A percentile compares a stretch with the other conserved stretches of the same genome.
Conservation (phyloP, 1,140 invertebrate genomes). For the Lethrus apterus region DNA sequence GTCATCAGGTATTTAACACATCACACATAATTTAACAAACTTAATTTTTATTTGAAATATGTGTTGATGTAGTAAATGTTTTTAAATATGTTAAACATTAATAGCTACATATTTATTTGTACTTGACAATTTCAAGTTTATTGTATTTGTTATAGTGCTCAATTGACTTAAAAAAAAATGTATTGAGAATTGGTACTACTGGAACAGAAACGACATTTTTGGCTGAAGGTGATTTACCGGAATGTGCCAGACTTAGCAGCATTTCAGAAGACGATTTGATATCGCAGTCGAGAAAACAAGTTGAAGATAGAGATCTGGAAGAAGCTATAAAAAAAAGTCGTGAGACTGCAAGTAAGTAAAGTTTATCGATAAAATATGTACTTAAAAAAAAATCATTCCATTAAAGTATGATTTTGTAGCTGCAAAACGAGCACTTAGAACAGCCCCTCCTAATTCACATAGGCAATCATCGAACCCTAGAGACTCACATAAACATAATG, state of each 20-base stretch:
- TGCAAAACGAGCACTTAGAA: no score
- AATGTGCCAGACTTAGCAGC: constrained; percentile 36
- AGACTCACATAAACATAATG: no score
- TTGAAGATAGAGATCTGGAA: constrained; percentile 57
- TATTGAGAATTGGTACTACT: constrained; percentile 90
- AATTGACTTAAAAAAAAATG: constrained; percentile 87
- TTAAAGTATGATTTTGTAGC: no score
- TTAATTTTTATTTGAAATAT: no score
- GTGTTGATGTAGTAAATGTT: no score
- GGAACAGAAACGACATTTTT: constrained; percentile 88
- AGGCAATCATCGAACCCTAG: no score
- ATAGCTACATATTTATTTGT: no score
- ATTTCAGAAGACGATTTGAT: constrained; percentile 34
- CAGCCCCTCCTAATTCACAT: no score
- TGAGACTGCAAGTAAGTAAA: constrained; percentile 26
- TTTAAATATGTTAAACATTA: no score
- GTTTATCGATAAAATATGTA: no score
- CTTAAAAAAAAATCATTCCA: no score
- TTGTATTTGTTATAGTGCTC: constrained; percentile 58
- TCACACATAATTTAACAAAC: not conserved
- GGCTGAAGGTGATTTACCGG: constrained; percentile 77
- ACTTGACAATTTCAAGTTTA: no score
- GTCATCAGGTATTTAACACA: constrained; percentile 69
- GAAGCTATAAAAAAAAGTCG: constrained; percentile 52
- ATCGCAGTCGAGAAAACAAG: constrained; percentile 44